A percentile compares a stretch with the other conserved stretches of the same genome.
These are phyloP conservation scores for Sepioteuthis lessoniana DNA, from an alignment of 2,888 invertebrate genomes.

Conservation along the genomic window DNA sequence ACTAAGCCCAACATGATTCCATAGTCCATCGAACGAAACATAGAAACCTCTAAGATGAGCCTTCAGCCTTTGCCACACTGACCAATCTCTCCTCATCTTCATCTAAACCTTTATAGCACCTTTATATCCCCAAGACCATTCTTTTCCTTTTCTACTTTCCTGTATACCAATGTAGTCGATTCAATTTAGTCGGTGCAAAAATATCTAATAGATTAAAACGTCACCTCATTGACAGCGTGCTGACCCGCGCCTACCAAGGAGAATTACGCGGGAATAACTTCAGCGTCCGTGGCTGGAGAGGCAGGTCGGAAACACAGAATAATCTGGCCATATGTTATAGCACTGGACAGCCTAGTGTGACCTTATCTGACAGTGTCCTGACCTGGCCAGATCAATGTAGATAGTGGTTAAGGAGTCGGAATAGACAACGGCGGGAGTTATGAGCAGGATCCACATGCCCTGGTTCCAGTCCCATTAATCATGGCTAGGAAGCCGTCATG, in stretches of 20 bases:
- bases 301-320: slow-evolving; percentile 33
- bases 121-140: background rate
- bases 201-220: slow-evolving; percentile 33
- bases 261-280: slow-evolving; percentile 33
- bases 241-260: slow-evolving; percentile 33
- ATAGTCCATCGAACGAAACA: background rate
- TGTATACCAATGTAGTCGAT: slow-evolving; percentile 21
- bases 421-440: slow-evolving; percentile 23
- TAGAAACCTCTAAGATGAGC: background rate
- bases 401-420: slow-evolving; percentile 33
- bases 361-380: slow-evolving; percentile 33
- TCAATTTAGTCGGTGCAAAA: slow-evolving; percentile 12
- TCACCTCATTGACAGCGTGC: slow-evolving; percentile 33
- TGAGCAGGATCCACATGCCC: slow-evolving; percentile 33
- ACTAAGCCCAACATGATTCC: background rate
- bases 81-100: background rate
- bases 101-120: background rate
- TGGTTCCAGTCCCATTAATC: slow-evolving; percentile 23
- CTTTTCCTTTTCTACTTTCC: background rate
- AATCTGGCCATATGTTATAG: slow-evolving; percentile 33
- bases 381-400: slow-evolving; percentile 33
- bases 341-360: slow-evolving; percentile 23
- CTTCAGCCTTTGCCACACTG: background rate
- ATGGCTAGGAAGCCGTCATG: background rate
- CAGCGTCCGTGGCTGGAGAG: background rate